Percentiles rank a stretch among this genome's conserved stretches.
Evolutionary conservation across 2,888 invertebrate species (phyloP).

Genomic region (Leptopterna dolabrata): DNA sequence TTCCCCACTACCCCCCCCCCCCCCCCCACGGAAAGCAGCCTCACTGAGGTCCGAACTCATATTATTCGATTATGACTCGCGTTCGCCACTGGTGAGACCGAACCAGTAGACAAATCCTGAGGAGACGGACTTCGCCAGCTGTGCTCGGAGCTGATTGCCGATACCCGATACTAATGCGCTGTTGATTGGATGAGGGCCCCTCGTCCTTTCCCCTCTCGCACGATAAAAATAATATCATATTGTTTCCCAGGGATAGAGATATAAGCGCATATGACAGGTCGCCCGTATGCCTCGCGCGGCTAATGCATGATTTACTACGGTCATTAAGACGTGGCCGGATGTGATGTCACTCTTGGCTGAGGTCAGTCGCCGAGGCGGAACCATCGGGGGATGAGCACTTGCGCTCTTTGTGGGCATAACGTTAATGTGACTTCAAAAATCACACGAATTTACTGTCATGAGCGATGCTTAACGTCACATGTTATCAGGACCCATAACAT

Average conservation of each 20-base stretch:
- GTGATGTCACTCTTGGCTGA: conserved; percentile 38
- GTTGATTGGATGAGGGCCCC: conserved; percentile 46
- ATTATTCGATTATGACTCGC: neutral
- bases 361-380: neutral
- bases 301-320: conserved; percentile 51
- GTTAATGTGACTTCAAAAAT: neutral
- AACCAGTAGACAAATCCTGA: conserved; percentile 7
- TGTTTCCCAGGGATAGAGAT: conserved; percentile 45
- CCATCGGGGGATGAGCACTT: neutral
- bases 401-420: neutral
- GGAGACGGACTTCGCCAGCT: neutral
- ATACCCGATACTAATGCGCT: conserved; percentile 49
- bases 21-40: neutral
- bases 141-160: conserved; percentile 24
- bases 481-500: neutral
- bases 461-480: neutral
- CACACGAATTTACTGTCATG: neutral
- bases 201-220: neutral
- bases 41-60: neutral
- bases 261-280: conserved; percentile 46
- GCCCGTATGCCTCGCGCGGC: conserved; percentile 35
- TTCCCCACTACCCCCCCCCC: too few relatives aligned
- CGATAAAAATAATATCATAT: conserved; percentile 44
- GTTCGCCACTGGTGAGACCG: neutral
- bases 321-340: conserved; percentile 43